Conservation (phyloP, 2,113 vertebrate species). For the Podilymbus podiceps region DNA sequence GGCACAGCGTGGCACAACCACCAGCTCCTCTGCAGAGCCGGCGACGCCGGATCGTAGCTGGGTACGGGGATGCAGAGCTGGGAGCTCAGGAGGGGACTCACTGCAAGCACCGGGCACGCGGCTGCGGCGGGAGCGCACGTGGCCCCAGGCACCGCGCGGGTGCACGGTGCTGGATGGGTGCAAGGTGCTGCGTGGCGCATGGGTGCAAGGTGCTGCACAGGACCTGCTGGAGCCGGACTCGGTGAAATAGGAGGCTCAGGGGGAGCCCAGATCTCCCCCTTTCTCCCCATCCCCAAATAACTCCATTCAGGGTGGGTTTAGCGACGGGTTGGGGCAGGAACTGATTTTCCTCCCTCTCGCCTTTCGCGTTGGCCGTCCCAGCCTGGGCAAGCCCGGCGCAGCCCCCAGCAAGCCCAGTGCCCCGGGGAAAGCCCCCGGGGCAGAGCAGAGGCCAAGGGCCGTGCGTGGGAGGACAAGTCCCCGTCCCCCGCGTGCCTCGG, state of each 20-base stretch:
- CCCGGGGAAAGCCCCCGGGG: rapidly evolving
- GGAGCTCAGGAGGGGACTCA: background rate
- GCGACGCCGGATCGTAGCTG: rapidly evolving
- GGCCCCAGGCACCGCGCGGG: background rate
- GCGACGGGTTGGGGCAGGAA: background rate
- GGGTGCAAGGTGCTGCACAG: background rate
- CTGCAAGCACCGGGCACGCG: rapidly evolving
- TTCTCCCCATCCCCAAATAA: background rate
- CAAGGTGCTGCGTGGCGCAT: background rate
- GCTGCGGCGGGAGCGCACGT: background rate
- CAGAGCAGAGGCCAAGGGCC: background rate
- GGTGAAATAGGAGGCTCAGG: background rate
- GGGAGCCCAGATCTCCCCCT: background rate
- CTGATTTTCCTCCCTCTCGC: background rate
- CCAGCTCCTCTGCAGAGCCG: background rate
- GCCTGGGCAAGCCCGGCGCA: background rate
- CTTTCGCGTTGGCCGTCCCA: background rate
- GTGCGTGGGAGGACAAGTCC: rapidly evolving
- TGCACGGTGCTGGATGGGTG: background rate
- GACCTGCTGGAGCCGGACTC: background rate
- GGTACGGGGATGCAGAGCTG: no score
- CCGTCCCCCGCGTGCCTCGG: rapidly evolving
- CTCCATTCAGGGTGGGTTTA: background rate
- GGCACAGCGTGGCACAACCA: background rate
- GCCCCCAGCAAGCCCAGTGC: background rate